Evolutionary conservation across 2,888 invertebrate genomes (phyloP).

Genomic region (Athalia circularis): DNA sequence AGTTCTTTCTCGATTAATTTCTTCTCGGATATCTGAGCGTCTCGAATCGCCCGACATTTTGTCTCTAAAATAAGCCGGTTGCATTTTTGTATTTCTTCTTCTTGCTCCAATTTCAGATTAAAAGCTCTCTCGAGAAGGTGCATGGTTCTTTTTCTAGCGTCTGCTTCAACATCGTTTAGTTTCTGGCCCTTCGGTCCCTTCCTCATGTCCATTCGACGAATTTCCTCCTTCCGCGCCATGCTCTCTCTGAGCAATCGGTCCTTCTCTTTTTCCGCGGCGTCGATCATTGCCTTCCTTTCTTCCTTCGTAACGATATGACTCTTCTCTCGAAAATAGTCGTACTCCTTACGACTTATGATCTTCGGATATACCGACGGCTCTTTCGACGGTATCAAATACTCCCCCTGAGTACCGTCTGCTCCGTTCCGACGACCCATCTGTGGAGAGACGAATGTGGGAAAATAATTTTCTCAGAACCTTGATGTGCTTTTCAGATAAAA

Average conservation of each 20-base stretch:
- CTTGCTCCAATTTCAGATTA: constrained; percentile 77
- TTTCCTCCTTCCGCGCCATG: constrained; percentile 64
- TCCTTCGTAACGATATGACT: constrained; percentile 55
- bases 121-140: constrained; percentile 76
- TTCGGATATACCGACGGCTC: constrained; percentile 77
- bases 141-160: constrained; percentile 74
- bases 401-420: constrained; percentile 73
- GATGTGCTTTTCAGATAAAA: no score
- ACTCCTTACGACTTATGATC: constrained; percentile 79
- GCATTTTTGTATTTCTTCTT: constrained; percentile 82
- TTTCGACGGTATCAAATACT: constrained; percentile 76
- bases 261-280: constrained; percentile 57
- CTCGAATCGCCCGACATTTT: constrained; percentile 89
- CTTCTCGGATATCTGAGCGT: constrained; percentile 79
- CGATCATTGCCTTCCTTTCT: constrained; percentile 55
- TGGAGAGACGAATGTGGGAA: not conserved
- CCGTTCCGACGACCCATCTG: constrained; percentile 21
- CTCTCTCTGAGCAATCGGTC: constrained; percentile 63
- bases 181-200: constrained; percentile 56
- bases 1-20: constrained; percentile 70
- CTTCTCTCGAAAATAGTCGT: constrained; percentile 68
- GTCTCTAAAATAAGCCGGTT: constrained; percentile 88
- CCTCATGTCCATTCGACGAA: constrained; percentile 62
- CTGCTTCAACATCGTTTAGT: constrained; percentile 73
- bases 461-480: not conserved